A percentile compares a stretch with the other conserved stretches of the same genome.
Evolutionary conservation across 2,797 vertebrate genomes (phyloP).

Genomic region (Leptoclinus maculatus): DNA sequence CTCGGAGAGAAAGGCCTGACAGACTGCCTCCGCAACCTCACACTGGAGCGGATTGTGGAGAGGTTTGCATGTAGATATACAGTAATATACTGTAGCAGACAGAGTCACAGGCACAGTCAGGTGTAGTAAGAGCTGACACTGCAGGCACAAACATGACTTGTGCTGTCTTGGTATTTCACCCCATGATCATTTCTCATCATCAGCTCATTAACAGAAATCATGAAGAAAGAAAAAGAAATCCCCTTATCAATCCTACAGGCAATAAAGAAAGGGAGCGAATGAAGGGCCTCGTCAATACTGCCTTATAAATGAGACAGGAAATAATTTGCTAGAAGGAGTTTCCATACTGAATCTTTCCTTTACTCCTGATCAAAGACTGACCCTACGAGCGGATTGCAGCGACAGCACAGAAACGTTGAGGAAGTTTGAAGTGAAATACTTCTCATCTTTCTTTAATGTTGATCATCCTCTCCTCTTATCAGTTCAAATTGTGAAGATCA

Average conservation of each 20-base stretch:
- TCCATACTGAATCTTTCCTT: conserved; percentile 53
- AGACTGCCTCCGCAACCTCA: conserved; percentile 95
- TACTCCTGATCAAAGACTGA: conserved; percentile 46
- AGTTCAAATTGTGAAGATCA: conserved; percentile 43
- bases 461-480: conserved; percentile 27
- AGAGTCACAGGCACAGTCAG: not conserved
- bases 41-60: conserved; percentile 95
- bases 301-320: conserved; percentile 66
- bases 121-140: not conserved
- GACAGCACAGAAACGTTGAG: conserved; percentile 34
- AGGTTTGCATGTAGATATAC: conserved; percentile 76
- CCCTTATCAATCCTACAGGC: conserved; percentile 19
- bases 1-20: conserved; percentile 92
- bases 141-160: not conserved
- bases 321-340: conserved; percentile 64
- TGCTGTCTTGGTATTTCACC: not conserved
- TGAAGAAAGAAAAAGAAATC: conserved; percentile 5
- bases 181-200: not conserved
- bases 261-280: conserved; percentile 14
- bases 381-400: conserved; percentile 34
- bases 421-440: conserved; percentile 7
- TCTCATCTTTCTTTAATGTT: conserved; percentile 9
- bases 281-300: conserved; percentile 51
- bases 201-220: not conserved
- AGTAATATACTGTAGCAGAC: not conserved